Evolutionary conservation across 1,140 invertebrate genomes (phyloP).

Genomic region (Orchesella cincta): DNA sequence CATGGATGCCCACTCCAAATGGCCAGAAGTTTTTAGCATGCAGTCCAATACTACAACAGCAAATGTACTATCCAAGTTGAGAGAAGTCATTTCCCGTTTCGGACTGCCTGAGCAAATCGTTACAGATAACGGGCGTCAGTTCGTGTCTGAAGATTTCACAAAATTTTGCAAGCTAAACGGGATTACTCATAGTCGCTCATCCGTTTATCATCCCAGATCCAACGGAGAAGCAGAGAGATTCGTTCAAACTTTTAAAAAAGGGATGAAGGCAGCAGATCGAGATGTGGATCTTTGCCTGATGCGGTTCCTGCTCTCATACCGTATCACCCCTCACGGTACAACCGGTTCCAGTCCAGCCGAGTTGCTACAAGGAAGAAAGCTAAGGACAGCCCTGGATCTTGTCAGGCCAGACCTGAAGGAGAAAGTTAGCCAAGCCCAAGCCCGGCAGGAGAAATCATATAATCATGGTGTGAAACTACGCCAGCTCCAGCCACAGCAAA

Average conservation of each 20-base stretch:
- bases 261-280: constrained; percentile 50
- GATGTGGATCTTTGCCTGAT: constrained; percentile 16
- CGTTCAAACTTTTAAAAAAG: constrained; percentile 45
- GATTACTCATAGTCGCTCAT: constrained; percentile 52
- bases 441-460: neutral
- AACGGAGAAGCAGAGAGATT: constrained; percentile 46
- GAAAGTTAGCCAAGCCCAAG: neutral
- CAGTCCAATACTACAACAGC: constrained; percentile 27
- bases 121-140: constrained; percentile 56
- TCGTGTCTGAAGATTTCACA: constrained; percentile 54
- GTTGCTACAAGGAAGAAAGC: constrained; percentile 18
- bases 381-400: neutral
- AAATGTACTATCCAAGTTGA: constrained; percentile 44
- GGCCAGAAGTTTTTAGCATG: constrained; percentile 54
- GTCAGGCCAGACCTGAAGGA: neutral
- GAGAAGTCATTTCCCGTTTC: constrained; percentile 53
- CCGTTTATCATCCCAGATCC: constrained; percentile 42
- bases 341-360: constrained; percentile 48
- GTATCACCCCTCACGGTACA: constrained; percentile 50
- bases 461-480: neutral
- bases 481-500: neutral
- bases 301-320: constrained; percentile 52
- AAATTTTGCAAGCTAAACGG: constrained; percentile 55
- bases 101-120: constrained; percentile 54
- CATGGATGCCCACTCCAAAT: constrained; percentile 59